Evolutionary conservation across 2,113 vertebrate species (phyloP), one percentile per base, ranked within the genome.

Genomic region (Strix aluco): DNA sequence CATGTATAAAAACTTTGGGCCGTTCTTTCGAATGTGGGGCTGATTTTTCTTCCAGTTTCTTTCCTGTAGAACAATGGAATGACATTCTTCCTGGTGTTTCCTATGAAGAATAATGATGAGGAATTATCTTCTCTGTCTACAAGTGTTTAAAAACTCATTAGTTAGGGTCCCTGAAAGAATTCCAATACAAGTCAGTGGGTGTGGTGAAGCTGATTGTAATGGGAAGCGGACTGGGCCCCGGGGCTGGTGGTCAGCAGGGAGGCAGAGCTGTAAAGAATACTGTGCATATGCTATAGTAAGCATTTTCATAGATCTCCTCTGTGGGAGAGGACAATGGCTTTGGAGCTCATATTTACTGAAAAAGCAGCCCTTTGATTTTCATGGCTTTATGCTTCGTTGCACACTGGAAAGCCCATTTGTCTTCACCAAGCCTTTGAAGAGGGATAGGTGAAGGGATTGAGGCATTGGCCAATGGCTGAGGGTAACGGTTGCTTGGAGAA

Each of bases 101-200:
- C 74, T 94, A 80, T 96, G 94, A 94, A 85, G 81, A 95, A 72
- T 95, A 95, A 88, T 59, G 97, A 89, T 77, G 86, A 96, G 84
- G 95, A 96, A 96, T 96, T 95, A 96, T 96, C 92, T 93, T 72
- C 87, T 94, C 83, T 95, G 96, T 96, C 93, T 95, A 90, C 86
- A 97, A 96, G 93, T 90, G 49, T 96, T 96, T 97, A 97, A 92
- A 97, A 95, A 79, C 88, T 90, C 95, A 75, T 96, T 96, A 93
- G 85, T 95, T 93, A 93, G 75, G 61, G 79, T 95, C 52, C 72
- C 51, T 90, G 93, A 94, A 94, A 93, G 92, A 91, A 94, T 93
- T 93, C 92, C 88, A 93, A 77, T 92, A 79, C 92, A 96, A 96
- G 90, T 84, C 88, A 81, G 82, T 92, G 96, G 94, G 96, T 90